Evolutionary conservation across 2,888 invertebrate genomes (phyloP).

Genomic region (Morpho achilles): DNA sequence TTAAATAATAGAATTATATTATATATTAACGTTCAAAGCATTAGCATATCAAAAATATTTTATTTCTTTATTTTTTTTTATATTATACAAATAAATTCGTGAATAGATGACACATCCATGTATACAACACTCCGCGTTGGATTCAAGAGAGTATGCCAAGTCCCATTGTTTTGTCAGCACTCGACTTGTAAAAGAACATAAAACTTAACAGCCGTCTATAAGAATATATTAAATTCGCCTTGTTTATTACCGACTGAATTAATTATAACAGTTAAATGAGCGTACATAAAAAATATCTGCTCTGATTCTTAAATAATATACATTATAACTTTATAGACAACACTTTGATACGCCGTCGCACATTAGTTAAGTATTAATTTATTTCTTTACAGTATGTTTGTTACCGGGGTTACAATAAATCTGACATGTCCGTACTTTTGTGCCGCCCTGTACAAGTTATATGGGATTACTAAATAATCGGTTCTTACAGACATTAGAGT

Average conservation of each 20-base stretch:
- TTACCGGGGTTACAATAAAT: background rate
- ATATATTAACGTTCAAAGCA: too few relatives aligned
- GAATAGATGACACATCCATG: constrained; percentile 28
- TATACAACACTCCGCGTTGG: constrained; percentile 23
- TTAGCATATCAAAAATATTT: too few relatives aligned
- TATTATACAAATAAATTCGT: background rate
- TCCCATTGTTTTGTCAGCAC: constrained; percentile 44
- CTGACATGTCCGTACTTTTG: background rate
- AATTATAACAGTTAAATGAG: constrained; percentile 70
- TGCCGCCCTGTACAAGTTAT: constrained; percentile 5
- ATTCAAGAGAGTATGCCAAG: constrained; percentile 25
- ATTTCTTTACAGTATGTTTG: constrained; percentile 1
- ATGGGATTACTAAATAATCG: constrained; percentile 23
- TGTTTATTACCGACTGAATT: constrained; percentile 63
- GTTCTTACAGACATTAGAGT: constrained; percentile 20
- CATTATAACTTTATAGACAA: constrained; percentile 29
- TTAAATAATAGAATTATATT: too few relatives aligned
- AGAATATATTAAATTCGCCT: constrained; percentile 56
- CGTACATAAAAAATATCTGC: constrained; percentile 60
- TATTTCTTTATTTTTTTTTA: background rate
- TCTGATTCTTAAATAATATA: constrained; percentile 44
- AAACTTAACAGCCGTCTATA: constrained; percentile 48
- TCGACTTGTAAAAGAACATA: constrained; percentile 40
- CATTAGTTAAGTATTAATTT: background rate
- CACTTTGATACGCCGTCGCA: constrained; percentile 9